Conservation (phyloP, 2,888 invertebrate genomes). For the Ormyrus pomaceus region DNA sequence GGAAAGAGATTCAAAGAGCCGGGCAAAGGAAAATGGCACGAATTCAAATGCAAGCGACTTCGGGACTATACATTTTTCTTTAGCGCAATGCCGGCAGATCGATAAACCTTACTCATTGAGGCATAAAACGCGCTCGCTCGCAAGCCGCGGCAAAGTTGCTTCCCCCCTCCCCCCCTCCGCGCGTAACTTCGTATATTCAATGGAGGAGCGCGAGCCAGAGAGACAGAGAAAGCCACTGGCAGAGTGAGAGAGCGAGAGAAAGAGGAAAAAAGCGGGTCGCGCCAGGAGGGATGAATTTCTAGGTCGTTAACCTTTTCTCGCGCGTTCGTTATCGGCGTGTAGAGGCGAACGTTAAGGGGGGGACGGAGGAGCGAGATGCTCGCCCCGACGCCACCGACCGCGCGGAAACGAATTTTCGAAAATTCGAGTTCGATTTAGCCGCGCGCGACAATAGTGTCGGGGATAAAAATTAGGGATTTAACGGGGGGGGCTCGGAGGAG, state of each 20-base stretch:
- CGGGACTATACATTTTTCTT: slow-evolving; percentile 30
- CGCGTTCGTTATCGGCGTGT: slow-evolving; percentile 38
- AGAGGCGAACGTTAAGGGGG: background rate
- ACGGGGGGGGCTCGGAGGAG: too few relatives aligned
- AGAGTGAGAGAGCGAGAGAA: slow-evolving; percentile 4
- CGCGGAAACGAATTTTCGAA: too few relatives aligned
- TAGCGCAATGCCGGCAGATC: slow-evolving; percentile 30
- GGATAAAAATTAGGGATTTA: too few relatives aligned
- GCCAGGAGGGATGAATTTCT: slow-evolving; percentile 47
- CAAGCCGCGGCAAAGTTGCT: slow-evolving; percentile 22
- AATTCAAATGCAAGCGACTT: slow-evolving; percentile 24
- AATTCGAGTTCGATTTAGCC: too few relatives aligned
- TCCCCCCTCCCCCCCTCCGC: background rate
- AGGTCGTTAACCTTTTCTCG: slow-evolving; percentile 47
- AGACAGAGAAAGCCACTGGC: background rate
- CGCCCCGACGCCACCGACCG: too few relatives aligned
- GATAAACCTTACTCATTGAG: slow-evolving; percentile 47
- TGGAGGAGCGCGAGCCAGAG: background rate
- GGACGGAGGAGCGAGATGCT: background rate
- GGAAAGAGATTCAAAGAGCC: background rate
- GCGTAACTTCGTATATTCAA: slow-evolving; percentile 26
- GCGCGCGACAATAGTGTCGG: too few relatives aligned
- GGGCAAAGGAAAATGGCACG: slow-evolving; percentile 19
- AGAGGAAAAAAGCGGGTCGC: background rate
- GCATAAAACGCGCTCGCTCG: slow-evolving; percentile 21